Evolutionary conservation across 2,888 invertebrate species (phyloP), one percentile per base, ranked within the genome.

Genomic region (Andrena minutula): DNA sequence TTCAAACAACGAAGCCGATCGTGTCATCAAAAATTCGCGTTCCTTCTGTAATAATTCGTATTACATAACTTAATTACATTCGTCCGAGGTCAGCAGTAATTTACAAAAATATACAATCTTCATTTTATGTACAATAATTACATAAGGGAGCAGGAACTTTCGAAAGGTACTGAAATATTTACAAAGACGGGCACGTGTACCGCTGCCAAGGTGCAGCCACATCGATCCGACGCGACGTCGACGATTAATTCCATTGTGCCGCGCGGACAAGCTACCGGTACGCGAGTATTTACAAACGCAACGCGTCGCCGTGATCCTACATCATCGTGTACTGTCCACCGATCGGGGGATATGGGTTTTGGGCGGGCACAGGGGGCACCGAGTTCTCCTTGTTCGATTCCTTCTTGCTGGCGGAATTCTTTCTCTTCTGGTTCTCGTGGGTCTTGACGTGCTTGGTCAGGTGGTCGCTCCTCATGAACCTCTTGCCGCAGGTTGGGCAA

Each of bases 401-500:
- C 82, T 95, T 95, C 69, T 94, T 94, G 12, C 94, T 94, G 20
- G 84, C 77, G 74, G 75, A 41, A 2, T 94, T 94, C 75, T 92
- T 95, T 80, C 95, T 95, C 73, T 95, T 95, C 26, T 95, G 95
- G 85, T 96, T 96, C 35, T 96, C 96, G 89, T 99, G 99, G 0
- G 98, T 99, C 93, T 98, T 98, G 84, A 97, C 96, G 93, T 99
- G 99, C 93, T 99, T 99, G 81, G 96, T 97, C n/a, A 99, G 95
- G 93, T 99, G 99, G 93, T 99, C 99, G 83, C 98, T 98, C 26
- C 99, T 95, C 96, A 98, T 98, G 94, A 99, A 99, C 66, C 97
- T 95, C 93, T 99, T 99, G 53, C 96, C 95, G 93, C 99, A 99
- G n/a, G 96, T 95, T 60, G 96, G 96, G 91, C 99, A 99, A 0